These are phyloP conservation scores for Epizoanthus ramosus DNA, from an alignment of 92 coral and sea anemone genomes.

Conservation along the genomic window DNA sequence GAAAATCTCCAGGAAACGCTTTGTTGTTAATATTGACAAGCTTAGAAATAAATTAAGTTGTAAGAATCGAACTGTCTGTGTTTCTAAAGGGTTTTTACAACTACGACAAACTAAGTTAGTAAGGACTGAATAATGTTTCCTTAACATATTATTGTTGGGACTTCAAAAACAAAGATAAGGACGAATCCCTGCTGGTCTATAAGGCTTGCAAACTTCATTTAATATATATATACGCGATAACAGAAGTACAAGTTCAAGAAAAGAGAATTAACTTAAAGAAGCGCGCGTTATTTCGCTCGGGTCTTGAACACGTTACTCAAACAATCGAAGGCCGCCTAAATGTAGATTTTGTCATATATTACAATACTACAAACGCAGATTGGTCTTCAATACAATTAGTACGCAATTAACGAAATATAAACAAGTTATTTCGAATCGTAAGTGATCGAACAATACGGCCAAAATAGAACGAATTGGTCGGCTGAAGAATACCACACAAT, in stretches of 20 bases:
- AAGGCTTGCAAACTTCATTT: not conserved
- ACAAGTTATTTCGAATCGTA: constrained; percentile 35
- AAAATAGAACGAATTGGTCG: not conserved
- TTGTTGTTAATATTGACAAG: not conserved
- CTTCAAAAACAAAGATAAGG: constrained; percentile 16
- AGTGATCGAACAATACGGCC: constrained; percentile 35
- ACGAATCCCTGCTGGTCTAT: not conserved
- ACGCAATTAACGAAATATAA: constrained; percentile 38
- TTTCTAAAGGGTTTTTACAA: not conserved
- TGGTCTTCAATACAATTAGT: constrained; percentile 29
- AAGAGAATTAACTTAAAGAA: constrained; percentile 6
- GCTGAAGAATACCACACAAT: not conserved
- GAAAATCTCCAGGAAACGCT: constrained; percentile 32
- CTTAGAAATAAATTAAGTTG: constrained; percentile 1
- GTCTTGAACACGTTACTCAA: not conserved
- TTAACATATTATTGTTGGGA: not conserved
- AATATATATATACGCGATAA: not conserved
- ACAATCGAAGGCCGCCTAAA: not conserved
- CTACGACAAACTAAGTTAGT: too few relatives aligned
- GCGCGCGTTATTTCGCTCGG: not conserved
- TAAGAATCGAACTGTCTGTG: not conserved
- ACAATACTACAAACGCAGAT: constrained; percentile 7
- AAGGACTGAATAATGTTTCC: not conserved
- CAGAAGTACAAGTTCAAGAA: not conserved
- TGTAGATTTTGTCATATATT: not conserved